Conservation (phyloP, 2,888 invertebrate species). For the Chirona hameri region DNA sequence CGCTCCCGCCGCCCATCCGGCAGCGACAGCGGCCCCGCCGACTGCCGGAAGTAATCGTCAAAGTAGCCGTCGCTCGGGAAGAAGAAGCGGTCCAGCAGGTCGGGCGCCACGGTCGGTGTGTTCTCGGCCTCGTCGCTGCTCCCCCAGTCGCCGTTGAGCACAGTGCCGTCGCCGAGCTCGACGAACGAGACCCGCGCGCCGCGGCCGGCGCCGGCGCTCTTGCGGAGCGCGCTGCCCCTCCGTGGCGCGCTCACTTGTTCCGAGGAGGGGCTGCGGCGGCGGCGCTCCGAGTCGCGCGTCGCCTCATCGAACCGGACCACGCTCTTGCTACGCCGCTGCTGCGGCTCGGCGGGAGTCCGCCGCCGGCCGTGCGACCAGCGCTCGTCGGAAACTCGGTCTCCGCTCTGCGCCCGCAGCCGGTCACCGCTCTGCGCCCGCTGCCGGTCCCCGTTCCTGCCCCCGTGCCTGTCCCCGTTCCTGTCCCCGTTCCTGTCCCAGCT, state of each 20-base stretch:
- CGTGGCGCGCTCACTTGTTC: not conserved
- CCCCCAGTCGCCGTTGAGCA: not conserved
- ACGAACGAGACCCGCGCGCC: conserved; percentile 10
- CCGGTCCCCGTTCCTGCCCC: not conserved
- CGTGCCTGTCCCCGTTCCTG: not conserved
- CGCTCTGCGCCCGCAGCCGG: no score
- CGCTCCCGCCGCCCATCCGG: conserved; percentile 2
- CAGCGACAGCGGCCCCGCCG: conserved; percentile 3
- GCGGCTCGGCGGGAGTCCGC: not conserved
- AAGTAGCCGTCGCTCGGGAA: conserved; percentile 22
- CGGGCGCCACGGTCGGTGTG: not conserved
- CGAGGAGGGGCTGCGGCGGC: not conserved
- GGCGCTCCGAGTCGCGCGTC: not conserved
- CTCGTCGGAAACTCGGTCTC: not conserved
- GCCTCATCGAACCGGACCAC: conserved; percentile 3
- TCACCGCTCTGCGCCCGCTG: no score
- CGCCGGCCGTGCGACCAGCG: conserved; percentile 7
- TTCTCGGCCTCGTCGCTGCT: not conserved
- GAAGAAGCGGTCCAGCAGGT: conserved; percentile 23
- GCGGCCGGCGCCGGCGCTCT: not conserved
- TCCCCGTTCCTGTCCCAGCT: no score
- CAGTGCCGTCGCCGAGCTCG: conserved; percentile 10
- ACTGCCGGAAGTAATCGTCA: not conserved
- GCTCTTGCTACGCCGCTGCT: conserved; percentile 22
- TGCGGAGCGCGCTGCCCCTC: not conserved